A percentile compares a stretch with the other conserved stretches of the same genome.
phyloP scores from a whole-genome alignment of 2,888 invertebrate species.

The Tholera decimalis region DNA sequence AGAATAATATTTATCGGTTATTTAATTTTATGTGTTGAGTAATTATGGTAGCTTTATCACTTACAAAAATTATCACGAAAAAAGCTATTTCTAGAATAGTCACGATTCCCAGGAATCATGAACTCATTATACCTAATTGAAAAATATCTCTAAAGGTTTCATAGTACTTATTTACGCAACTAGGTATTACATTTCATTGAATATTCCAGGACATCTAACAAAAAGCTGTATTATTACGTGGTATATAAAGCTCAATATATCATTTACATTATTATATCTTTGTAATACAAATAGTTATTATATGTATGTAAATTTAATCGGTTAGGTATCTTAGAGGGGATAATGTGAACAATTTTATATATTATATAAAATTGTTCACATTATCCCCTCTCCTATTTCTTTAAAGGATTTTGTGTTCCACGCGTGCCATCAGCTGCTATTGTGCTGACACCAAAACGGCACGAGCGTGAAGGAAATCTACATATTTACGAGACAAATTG shows the following conservation, averaged over 20 bases:
- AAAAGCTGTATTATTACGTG: constrained; percentile 14
- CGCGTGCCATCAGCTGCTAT: constrained; percentile 48
- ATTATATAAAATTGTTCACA: no score
- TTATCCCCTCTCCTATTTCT: constrained; percentile 17
- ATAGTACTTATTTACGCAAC: constrained; percentile 13
- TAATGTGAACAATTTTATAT: constrained; percentile 10
- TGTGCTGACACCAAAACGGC: constrained; percentile 44
- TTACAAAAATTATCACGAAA: not conserved
- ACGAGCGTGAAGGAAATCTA: constrained; percentile 55
- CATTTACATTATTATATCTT: constrained; percentile 41
- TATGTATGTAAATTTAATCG: constrained; percentile 45
- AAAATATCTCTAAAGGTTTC: constrained; percentile 32
- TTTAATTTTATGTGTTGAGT: not conserved
- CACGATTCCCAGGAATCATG: constrained; percentile 11
- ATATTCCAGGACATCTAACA: constrained; percentile 8
- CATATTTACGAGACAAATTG: constrained; percentile 54
- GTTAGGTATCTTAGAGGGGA: constrained; percentile 30
- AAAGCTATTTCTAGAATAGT: not conserved
- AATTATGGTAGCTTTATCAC: not conserved
- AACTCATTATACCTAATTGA: constrained; percentile 19
- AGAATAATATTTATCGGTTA: not conserved
- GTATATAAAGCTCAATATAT: constrained; percentile 36
- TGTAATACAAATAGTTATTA: constrained; percentile 13
- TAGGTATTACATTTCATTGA: constrained; percentile 1
- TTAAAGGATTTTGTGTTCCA: constrained; percentile 14